phyloP scores from a whole-genome alignment of 2,888 invertebrate species.

The Halictus quadricinctus region DNA sequence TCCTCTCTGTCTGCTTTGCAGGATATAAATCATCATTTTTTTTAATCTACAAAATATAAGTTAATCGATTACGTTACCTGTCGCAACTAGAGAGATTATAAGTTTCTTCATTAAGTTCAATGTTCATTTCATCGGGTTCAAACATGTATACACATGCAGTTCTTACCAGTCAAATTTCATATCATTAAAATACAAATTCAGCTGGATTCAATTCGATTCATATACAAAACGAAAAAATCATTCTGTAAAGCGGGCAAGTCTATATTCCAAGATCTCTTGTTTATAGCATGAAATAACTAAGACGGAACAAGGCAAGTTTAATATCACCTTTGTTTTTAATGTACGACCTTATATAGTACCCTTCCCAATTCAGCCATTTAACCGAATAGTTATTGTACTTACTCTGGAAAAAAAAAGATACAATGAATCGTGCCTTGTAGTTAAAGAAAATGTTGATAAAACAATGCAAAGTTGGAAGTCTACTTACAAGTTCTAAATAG shows the following conservation, averaged over 20 bases:
- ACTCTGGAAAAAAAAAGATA: constrained; percentile 7
- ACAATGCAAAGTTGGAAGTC: constrained; percentile 13
- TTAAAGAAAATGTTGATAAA: constrained; percentile 3
- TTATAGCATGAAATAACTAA: constrained; percentile 34
- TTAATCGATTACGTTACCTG: constrained; percentile 19
- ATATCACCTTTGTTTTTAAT: constrained; percentile 42
- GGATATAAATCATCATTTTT: constrained; percentile 46
- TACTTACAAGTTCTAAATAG: constrained; percentile 3
- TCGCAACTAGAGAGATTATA: constrained; percentile 11
- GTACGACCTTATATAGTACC: constrained; percentile 77
- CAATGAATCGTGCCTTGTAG: constrained; percentile 7
- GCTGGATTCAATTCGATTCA: background rate
- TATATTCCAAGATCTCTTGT: constrained; percentile 46
- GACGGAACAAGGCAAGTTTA: constrained; percentile 28
- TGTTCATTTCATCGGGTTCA: constrained; percentile 4
- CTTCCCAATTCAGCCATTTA: constrained; percentile 78
- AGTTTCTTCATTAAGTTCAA: background rate
- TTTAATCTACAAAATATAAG: constrained; percentile 24
- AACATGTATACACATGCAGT: background rate
- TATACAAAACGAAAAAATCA: constrained; percentile 11
- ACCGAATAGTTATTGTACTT: constrained; percentile 38
- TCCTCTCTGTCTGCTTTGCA: constrained; percentile 75
- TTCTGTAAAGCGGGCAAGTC: constrained; percentile 67
- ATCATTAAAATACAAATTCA: background rate
- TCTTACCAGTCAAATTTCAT: background rate